Base-by-base conservation (phyloP, 2,888 invertebrate genomes). In the Ophion slaviceki region DNA sequence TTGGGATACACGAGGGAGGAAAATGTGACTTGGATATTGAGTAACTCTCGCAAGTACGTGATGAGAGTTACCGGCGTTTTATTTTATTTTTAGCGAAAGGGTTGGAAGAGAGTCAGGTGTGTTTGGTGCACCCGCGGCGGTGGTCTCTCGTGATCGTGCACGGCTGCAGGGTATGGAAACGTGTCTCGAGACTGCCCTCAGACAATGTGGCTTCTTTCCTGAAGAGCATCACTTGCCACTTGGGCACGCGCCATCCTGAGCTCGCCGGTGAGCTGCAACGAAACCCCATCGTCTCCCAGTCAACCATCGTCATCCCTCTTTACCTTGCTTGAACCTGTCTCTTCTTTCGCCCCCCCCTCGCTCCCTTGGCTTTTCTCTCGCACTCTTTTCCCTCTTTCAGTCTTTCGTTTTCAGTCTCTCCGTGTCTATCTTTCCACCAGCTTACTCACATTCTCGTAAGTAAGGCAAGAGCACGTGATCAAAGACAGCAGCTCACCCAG, bases 231-330 rank as follows among this genome's bases (percentile, higher is more conserved):
- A 90, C 90, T 91, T 91, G 92, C 90, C 91, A 92, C 92, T 92
- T 93, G 92, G 92, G 92, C 93, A 93, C 93, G 93, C 90, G 93
- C 92, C 91, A 89, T 88, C 75, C 64, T 79, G 72, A 40, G 68
- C 71, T 61, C 61, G 28, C 57, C 45, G 71, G 47, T 53, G 8
- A 77, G 67, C 72, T 64, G 14, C 72, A 5, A 53, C 75, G 90
- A 91, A 91, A 89, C 91, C 90, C 84, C 82, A 82, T 85, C 82
- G 72, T 80, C 78, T 72, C 76, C 79, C 74, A 64, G 71, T 70
- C 57, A 61, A 53, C 66, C 74, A 64, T 67, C 47, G 45, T 62
- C 61, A 70, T 47, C 40, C 77, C 66, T 64, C 47, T 47, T 68
- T 17, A 74, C 64, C 64, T 53, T 57, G 53, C 59, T 40, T 20